phyloP scores from a whole-genome alignment of 2,888 invertebrate genomes.

The Netelia fuscicornis region DNA sequence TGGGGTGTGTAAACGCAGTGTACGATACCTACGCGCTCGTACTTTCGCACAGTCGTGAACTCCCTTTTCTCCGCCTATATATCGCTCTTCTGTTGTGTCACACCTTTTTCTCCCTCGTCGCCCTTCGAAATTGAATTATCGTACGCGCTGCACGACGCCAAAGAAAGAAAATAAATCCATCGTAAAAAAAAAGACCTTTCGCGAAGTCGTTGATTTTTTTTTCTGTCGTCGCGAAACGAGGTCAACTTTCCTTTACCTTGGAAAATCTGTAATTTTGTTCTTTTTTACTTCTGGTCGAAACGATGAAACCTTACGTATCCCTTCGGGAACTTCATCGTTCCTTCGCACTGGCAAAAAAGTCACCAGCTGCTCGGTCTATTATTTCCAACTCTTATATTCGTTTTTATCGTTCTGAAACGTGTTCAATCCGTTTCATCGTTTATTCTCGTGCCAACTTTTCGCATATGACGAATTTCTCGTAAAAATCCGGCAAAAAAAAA shows the following conservation, averaged over 20 bases:
- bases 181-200: neutral
- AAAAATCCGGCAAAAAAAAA: too few relatives aligned
- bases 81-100: neutral
- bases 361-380: neutral
- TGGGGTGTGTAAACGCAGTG: neutral
- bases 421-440: too few relatives aligned
- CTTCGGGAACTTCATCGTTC: neutral
- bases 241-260: too few relatives aligned
- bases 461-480: too few relatives aligned
- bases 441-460: too few relatives aligned
- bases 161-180: neutral
- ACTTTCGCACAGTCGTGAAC: neutral
- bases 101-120: neutral
- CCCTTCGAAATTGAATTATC: conserved; percentile 13
- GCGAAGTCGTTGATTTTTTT: neutral
- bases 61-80: neutral
- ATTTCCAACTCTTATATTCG: too few relatives aligned
- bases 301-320: conserved; percentile 10
- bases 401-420: too few relatives aligned
- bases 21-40: neutral
- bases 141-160: neutral
- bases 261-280: too few relatives aligned
- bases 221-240: neutral
- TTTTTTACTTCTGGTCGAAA: conserved; percentile 19
- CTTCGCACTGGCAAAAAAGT: neutral